Percentiles rank a stretch among this genome's conserved stretches.
These are phyloP conservation scores for Azemiops feae DNA, from an alignment of 2,113 vertebrate species.

Conservation along the genomic window DNA sequence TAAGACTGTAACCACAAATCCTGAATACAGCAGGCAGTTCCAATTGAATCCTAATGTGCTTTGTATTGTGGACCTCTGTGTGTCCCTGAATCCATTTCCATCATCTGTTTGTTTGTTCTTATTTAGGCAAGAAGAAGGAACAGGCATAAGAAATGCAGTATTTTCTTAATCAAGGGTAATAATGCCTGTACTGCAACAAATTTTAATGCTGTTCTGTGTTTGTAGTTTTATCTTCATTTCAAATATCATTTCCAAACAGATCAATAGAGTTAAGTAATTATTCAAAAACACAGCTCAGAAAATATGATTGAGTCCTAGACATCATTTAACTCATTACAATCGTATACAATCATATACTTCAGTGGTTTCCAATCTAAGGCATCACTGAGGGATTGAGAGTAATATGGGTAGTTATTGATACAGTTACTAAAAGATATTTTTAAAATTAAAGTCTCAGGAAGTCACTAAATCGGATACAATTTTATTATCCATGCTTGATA, in stretches of 20 bases:
- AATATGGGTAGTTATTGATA: not conserved
- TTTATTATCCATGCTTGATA: not conserved
- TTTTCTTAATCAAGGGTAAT: not conserved
- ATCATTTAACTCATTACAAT: not conserved
- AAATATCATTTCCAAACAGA: not conserved
- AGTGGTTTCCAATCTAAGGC: not conserved
- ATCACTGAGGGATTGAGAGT: not conserved
- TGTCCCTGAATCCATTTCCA: not conserved
- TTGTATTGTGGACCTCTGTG: not conserved
- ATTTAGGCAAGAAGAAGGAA: not conserved
- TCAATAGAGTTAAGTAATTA: not conserved
- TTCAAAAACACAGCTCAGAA: not conserved
- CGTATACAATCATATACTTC: not conserved
- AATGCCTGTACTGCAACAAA: not conserved
- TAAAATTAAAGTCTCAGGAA: not conserved
- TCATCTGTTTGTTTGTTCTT: not conserved
- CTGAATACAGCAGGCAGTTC: not conserved
- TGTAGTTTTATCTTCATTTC: too few relatives aligned
- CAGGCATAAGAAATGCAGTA: not conserved
- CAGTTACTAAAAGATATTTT: not conserved
- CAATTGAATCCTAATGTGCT: not conserved
- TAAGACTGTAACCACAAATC: not conserved
- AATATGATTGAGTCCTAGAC: not conserved
- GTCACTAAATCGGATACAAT: not conserved
- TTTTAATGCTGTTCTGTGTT: not conserved